Evolutionary conservation across 1,140 invertebrate genomes (phyloP), one percentile per base, ranked within the genome.

Genomic region (Latrodectus geometricus): DNA sequence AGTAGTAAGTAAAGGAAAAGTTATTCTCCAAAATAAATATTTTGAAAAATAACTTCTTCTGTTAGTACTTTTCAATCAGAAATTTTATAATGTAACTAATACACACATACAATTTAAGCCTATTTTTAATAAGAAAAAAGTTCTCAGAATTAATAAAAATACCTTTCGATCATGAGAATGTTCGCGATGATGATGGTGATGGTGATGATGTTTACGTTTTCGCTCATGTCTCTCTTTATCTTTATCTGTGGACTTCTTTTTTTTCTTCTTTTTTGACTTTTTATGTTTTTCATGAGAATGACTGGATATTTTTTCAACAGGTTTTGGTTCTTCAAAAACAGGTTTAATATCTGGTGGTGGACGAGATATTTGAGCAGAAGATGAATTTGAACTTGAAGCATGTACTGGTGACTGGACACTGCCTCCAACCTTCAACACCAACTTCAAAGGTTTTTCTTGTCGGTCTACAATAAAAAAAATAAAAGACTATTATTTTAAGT

Each of bases 351-450:
- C 77, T 72, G 23, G 74, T 50, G 69, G 68, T 21, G 68, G 50
- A 9, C 78, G 78, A 48, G 72, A 79, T 14, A 83, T 61, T 21
- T 82, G 86, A 14, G 76, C 50, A 79, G 81, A 68, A 61, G 54
- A 65, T 20, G 65, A 65, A 20, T 80, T 74, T 14, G 76, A 66
- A 69, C 50, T 56, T 7, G 86, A 50, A 21, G 74, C 49, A 81
- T 70, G 77, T 8, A 78, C 54, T 66, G 82, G 87, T 21, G 87
- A 83, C 17, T 88, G 87, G 11, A 88, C 78, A 61, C 75, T 85
- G 21, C 93, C 94, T 8, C 94, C 94, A n/a, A 96, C 95, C 91
- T 96, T 96, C 23, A 97, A 90, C 73, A 96, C 96, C 52, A 96
- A 90, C 90, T 96, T 96, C 48, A 96, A 92, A 50, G 94, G 94